A percentile compares a stretch with the other conserved stretches of the same genome.
These are phyloP conservation scores for Caenorhabditis imperialis DNA, from an alignment of 2,888 invertebrate genomes.

Conservation along the genomic window DNA sequence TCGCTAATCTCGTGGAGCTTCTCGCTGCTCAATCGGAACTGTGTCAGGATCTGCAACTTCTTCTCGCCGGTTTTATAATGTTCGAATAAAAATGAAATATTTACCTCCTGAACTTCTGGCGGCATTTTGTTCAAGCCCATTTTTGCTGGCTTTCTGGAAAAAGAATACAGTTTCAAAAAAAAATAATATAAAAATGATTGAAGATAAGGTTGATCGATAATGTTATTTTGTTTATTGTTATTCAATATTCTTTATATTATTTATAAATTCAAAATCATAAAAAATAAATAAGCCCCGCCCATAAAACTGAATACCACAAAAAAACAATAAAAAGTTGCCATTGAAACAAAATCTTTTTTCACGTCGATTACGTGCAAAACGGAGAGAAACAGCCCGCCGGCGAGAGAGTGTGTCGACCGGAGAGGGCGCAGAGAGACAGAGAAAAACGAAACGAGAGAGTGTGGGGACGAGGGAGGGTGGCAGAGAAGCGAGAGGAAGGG, in stretches of 20 bases:
- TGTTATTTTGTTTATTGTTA: no score
- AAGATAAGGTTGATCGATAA: no score
- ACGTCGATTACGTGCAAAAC: slow-evolving; percentile 10
- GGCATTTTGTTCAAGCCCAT: slow-evolving; percentile 14
- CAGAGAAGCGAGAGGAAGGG: slow-evolving; percentile 7
- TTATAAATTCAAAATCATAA: neutral
- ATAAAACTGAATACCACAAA: neutral
- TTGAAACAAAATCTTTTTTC: no score
- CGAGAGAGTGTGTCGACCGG: neutral
- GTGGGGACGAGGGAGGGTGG: neutral
- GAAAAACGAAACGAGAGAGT: slow-evolving; percentile 9
- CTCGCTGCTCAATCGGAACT: slow-evolving; percentile 68
- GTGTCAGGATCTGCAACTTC: slow-evolving; percentile 44
- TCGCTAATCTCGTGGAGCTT: slow-evolving; percentile 71
- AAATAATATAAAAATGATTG: neutral
- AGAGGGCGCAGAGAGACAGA: slow-evolving; percentile 14
- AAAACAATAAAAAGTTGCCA: no score
- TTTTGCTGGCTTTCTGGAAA: neutral
- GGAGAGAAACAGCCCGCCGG: slow-evolving; percentile 4
- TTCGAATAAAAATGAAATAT: neutral
- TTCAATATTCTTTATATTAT: neutral
- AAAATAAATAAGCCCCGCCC: neutral
- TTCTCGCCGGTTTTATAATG: neutral
- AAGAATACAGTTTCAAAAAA: neutral
- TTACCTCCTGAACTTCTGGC: slow-evolving; percentile 26